These are phyloP conservation scores for Lycia hirtaria DNA, from an alignment of 2,888 invertebrate species.

Conservation along the genomic window DNA sequence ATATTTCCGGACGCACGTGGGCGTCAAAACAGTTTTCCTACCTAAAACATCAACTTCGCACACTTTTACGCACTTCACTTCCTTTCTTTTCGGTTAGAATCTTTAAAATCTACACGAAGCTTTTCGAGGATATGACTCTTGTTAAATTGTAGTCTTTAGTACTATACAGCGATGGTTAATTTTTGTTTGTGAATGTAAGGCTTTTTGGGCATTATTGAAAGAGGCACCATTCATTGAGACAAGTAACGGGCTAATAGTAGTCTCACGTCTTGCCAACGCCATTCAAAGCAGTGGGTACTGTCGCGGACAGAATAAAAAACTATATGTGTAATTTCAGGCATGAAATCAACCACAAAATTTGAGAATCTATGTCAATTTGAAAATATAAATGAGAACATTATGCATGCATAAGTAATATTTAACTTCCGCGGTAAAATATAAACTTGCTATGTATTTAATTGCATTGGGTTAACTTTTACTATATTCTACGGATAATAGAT, in stretches of 20 bases:
- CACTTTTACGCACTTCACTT: constrained; percentile 68
- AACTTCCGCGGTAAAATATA: too few relatives aligned
- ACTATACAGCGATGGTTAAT: constrained; percentile 46
- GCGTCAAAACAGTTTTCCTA: constrained; percentile 64
- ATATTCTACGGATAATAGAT: too few relatives aligned
- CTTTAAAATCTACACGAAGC: constrained; percentile 60
- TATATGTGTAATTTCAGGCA: too few relatives aligned
- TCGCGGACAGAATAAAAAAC: constrained; percentile 41
- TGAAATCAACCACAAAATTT: too few relatives aligned
- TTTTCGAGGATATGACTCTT: constrained; percentile 42
- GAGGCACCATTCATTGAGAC: constrained; percentile 81
- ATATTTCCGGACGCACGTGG: constrained; percentile 78
- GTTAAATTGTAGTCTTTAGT: constrained; percentile 51
- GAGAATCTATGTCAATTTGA: too few relatives aligned
- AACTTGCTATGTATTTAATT: too few relatives aligned
- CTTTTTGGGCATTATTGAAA: constrained; percentile 65
- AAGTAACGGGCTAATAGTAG: constrained; percentile 83
- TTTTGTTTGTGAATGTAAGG: constrained; percentile 56
- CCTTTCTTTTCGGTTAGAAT: constrained; percentile 52
- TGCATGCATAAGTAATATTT: too few relatives aligned
- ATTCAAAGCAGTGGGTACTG: constrained; percentile 74
- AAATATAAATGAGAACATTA: too few relatives aligned
- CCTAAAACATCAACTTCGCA: constrained; percentile 64
- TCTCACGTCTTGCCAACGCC: constrained; percentile 75
- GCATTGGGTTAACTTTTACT: too few relatives aligned